Evolutionary conservation across 2,888 invertebrate genomes (phyloP), one percentile per base, ranked within the genome.

Genomic region (Thumatha senex): DNA sequence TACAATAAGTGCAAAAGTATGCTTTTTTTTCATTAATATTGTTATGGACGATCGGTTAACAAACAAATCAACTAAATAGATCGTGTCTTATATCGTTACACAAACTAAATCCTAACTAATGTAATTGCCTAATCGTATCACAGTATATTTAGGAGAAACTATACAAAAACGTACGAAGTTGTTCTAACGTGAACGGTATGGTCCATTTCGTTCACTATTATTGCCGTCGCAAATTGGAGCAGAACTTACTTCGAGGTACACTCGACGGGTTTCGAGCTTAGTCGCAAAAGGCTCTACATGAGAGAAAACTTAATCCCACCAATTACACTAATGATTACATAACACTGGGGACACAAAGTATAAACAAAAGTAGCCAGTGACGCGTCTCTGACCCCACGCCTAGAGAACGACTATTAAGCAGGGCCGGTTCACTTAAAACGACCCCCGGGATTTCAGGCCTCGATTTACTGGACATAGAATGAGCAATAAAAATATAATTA

Each of bases 401-500:
- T 84, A 81, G 81, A 78, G 78, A 66, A 78, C 72, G 77, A 80
- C 82, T 85, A 84, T 86, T 86, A 88, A 84, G 79, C 80, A 79
- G 82, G 86, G 86, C 81, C 80, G 80, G 80, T 78, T 77, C 78
- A 78, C 78, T 80, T 82, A 81, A 86, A 85, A 80, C 78, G 80
- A 73, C 84, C 84, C 83, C 62, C 51, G 82, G 84, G 88, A 86
- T 76, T 80, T 71, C 74, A 77, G 78, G 77, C 78, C 74, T 80
- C 84, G 84, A 87, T 88, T 89, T 86, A 86, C 83, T 84, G 82
- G 80, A 86, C 84, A 84, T 83, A 78, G 81, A 87, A 86, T 83
- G 83, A 85, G 80, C 84, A 86, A 84, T 89, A 89, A 87, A 86
- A 87, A 87, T 86, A 86, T 88, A 86, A 89, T 87, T 87, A 86